Conservation (phyloP, 2,888 invertebrate species). For the Zonitis immaculata region DNA sequence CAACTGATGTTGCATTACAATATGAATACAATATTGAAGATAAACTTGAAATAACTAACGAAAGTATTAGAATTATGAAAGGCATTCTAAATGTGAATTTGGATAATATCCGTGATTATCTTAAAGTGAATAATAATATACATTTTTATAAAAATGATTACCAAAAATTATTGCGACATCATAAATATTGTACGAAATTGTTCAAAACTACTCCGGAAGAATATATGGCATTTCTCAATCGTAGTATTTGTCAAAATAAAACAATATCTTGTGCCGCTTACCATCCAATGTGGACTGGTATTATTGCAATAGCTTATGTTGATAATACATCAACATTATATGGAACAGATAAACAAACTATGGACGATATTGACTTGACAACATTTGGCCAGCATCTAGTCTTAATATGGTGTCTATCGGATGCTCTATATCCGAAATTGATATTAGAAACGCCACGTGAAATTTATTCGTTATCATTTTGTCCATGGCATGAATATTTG, state of each 20-base stretch:
- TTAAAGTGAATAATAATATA: conserved; percentile 43
- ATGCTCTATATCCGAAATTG: conserved; percentile 65
- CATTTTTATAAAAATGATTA: conserved; percentile 64
- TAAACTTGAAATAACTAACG: conserved; percentile 14
- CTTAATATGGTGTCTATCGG: conserved; percentile 70
- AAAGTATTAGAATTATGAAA: conserved; percentile 28
- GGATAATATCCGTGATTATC: conserved; percentile 34
- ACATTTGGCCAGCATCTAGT: conserved; percentile 62
- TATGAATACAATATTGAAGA: conserved; percentile 50
- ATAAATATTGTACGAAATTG: neutral
- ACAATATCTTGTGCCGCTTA: conserved; percentile 62
- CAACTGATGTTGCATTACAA: conserved; percentile 66
- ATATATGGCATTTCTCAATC: conserved; percentile 62
- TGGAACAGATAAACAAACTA: conserved; percentile 37
- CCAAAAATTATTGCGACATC: conserved; percentile 47
- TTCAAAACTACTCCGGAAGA: conserved; percentile 41
- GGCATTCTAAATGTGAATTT: conserved; percentile 36
- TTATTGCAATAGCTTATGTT: conserved; percentile 63
- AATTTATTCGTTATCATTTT: conserved; percentile 62
- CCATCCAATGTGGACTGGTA: conserved; percentile 68
- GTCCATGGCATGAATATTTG: conserved; percentile 64
- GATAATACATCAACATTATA: conserved; percentile 54
- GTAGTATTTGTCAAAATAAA: conserved; percentile 59
- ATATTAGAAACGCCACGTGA: conserved; percentile 64
- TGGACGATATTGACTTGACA: conserved; percentile 39